Conservation (phyloP, 2,888 invertebrate species). For the Cerastoderma edule region DNA sequence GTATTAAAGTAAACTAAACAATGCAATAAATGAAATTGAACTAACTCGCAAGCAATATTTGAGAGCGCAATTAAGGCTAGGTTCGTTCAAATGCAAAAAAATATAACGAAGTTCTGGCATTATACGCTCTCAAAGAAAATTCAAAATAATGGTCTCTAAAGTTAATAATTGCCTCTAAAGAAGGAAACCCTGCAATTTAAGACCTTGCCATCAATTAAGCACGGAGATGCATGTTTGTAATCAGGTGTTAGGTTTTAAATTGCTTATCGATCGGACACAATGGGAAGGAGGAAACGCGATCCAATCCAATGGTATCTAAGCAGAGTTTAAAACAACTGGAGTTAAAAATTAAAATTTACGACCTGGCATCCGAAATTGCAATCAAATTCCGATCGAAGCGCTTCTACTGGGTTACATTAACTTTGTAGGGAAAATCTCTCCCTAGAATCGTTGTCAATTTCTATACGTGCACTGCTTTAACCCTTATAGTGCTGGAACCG, state of each 20-base stretch:
- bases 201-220: constrained; percentile 35
- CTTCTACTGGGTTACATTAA: too few relatives aligned
- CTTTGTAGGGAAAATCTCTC: too few relatives aligned
- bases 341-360: constrained; percentile 28
- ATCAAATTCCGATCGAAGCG: constrained; percentile 23
- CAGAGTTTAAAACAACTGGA: constrained; percentile 24
- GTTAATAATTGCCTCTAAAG: constrained; percentile 31
- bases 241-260: constrained; percentile 43
- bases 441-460: too few relatives aligned
- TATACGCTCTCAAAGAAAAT: constrained; percentile 18
- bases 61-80: too few relatives aligned
- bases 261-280: constrained; percentile 44
- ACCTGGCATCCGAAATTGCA: constrained; percentile 12
- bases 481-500: too few relatives aligned
- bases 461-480: too few relatives aligned
- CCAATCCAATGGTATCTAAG: constrained; percentile 24
- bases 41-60: too few relatives aligned
- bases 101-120: constrained; percentile 3
- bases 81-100: too few relatives aligned
- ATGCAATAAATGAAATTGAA: too few relatives aligned
- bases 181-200: constrained; percentile 31
- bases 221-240: constrained; percentile 20
- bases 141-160: constrained; percentile 31
- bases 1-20: too few relatives aligned
- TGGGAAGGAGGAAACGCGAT: constrained; percentile 7